Conservation (phyloP, 2,888 invertebrate genomes). For the Dysmachus trigonus region DNA sequence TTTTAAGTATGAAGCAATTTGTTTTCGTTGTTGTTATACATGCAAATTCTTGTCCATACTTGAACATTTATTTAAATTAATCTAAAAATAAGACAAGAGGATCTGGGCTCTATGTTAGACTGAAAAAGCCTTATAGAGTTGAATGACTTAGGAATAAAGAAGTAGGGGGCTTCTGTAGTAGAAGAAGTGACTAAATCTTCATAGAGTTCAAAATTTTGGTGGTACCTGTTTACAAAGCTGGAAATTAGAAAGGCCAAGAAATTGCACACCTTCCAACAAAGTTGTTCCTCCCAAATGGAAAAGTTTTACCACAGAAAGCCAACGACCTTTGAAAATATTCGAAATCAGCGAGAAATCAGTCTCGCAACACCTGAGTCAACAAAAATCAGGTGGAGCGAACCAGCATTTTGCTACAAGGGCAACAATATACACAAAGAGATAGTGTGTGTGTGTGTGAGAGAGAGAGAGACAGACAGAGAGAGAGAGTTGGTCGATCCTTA, state of each 20-base stretch:
- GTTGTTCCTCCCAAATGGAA: not conserved
- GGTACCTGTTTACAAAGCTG: not conserved
- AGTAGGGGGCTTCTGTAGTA: not conserved
- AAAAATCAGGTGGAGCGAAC: not conserved
- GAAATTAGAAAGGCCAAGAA: not conserved
- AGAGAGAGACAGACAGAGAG: not conserved
- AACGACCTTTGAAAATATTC: not conserved
- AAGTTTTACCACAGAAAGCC: not conserved
- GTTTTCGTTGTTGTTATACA: not conserved
- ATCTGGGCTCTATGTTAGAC: not conserved
- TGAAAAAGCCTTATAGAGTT: not conserved
- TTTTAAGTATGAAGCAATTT: not conserved
- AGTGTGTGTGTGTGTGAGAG: no score
- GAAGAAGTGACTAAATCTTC: not conserved
- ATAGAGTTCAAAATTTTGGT: not conserved
- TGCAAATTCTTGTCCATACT: no score
- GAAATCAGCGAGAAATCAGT: not conserved
- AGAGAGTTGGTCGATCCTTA: constrained; percentile 22
- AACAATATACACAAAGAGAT: not conserved
- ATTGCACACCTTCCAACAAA: not conserved
- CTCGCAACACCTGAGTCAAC: not conserved
- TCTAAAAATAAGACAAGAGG: not conserved
- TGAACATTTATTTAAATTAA: not conserved
- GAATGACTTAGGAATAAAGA: not conserved
- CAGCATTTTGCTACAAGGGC: not conserved